Percentiles rank a stretch among this genome's conserved stretches.
Evolutionary conservation across 2,888 invertebrate species (phyloP).

Genomic region (Pseudolycoriella hygida): DNA sequence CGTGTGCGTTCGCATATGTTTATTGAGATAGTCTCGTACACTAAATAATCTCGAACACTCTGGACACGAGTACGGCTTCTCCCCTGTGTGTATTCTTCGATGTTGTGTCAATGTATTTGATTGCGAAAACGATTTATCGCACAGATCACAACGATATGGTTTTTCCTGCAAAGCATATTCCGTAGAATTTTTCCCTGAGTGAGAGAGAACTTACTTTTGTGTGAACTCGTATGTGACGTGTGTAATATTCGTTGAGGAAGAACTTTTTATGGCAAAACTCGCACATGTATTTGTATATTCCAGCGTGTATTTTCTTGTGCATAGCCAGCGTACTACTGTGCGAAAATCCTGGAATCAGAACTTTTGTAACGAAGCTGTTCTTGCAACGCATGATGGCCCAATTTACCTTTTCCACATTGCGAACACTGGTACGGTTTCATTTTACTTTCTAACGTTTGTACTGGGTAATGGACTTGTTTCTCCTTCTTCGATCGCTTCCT

Average conservation of each 20-base stretch:
- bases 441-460: no score
- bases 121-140: slow-evolving; percentile 25
- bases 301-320: slow-evolving; percentile 18
- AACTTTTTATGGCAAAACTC: slow-evolving; percentile 6
- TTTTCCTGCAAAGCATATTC: slow-evolving; percentile 17
- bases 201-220: slow-evolving; percentile 15
- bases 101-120: slow-evolving; percentile 30
- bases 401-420: neutral
- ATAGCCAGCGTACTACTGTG: neutral
- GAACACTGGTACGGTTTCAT: neutral
- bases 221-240: slow-evolving; percentile 8
- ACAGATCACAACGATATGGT: slow-evolving; percentile 22
- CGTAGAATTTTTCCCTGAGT: no score
- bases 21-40: neutral
- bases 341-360: neutral
- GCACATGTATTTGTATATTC: slow-evolving; percentile 24
- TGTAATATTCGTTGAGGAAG: slow-evolving; percentile 3
- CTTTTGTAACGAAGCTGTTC: neutral
- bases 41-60: neutral
- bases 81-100: slow-evolving; percentile 26
- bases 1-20: neutral
- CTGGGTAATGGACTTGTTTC: no score
- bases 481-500: no score
- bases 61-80: neutral
- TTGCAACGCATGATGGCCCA: neutral